Evolutionary conservation across 2,113 vertebrate species (phyloP).

Genomic region (Notiomystis cincta): DNA sequence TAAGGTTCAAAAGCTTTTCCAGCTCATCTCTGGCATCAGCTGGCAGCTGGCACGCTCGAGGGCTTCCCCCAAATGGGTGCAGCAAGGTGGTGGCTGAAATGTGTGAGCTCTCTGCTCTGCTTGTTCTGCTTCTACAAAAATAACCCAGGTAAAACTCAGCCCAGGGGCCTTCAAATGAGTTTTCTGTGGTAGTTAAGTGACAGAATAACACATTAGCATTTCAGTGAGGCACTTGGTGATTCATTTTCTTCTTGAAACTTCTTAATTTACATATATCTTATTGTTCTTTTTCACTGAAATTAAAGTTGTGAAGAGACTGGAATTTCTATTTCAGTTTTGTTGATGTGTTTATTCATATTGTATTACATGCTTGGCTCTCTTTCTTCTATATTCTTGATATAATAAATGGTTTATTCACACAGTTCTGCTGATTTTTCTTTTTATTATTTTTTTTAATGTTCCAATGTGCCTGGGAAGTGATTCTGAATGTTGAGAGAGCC

Average conservation of each 20-base stretch:
- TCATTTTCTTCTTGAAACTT: not conserved
- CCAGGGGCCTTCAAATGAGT: not conserved
- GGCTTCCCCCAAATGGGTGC: not conserved
- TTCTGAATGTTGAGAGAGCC: not conserved
- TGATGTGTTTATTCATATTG: not conserved
- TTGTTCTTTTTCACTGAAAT: not conserved
- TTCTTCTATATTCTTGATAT: not conserved
- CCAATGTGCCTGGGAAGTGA: not conserved
- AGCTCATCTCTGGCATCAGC: not conserved
- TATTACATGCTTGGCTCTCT: not conserved
- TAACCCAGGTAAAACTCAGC: not conserved
- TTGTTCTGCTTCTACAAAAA: not conserved
- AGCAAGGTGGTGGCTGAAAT: not conserved
- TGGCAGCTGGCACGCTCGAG: not conserved
- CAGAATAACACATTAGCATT: not conserved
- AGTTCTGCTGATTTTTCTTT: not conserved
- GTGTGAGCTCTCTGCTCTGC: not conserved
- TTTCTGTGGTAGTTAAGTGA: not conserved
- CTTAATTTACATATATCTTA: not conserved
- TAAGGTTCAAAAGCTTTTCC: constrained; percentile 11
- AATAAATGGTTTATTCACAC: not conserved
- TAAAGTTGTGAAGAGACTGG: not conserved
- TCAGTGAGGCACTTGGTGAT: not conserved
- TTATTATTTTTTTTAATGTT: not conserved
- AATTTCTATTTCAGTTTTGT: not conserved